Base-by-base conservation (phyloP, 2,888 invertebrate species). In the Scaptomyza caliginosa region DNA sequence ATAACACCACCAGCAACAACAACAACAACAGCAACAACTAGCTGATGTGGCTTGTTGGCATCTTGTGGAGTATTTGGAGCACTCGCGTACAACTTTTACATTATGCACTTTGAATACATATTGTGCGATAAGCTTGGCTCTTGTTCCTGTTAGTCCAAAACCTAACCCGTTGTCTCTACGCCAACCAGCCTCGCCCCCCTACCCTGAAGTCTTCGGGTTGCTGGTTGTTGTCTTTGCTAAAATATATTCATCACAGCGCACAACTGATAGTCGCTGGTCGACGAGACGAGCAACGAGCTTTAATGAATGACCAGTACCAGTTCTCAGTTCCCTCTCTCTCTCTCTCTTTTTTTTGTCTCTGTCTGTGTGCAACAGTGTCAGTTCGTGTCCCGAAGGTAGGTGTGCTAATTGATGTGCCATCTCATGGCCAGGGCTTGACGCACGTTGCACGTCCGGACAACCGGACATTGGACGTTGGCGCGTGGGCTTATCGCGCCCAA, bases 351-450 rank as follows among this genome's bases (percentile, higher is more conserved):
- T 8, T 16, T 16, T 16, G 16, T 34, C 34, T 16, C 16, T 16
- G 5, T 32, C 7, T 32, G 13, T 13, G 3, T 21, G 2, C 21
- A 4, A 8, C 38, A 13, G 38, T 21, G 16, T 28, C 13, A 16
- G 36, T 23, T 21, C 5, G 23, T 10, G 23, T 32, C 21, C n/a
- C 30, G 39, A 23, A 81, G 80, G 80, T 81, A 74, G 74, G 77
- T 76, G 85, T 81, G 80, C 85, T 81, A 81, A 81, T 81, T 81
- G 80, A 84, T 81, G 85, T 81, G 80, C 80, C 80, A 81, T 83
- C 81, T 72, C 65, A 58, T 64, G 63, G 72, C 66, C 72, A 60
- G 60, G 43, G 59, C 60, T 58, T 55, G 72, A 64, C 75, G 76
- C 74, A 76, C 69, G 73, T 42, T 62, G 56, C 72, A 71, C 54